A percentile compares a stretch with the other conserved stretches of the same genome.
Evolutionary conservation across 64 coral and sea anemone genomes (phyloP).

Genomic region (Cladopsammia gracilis): DNA sequence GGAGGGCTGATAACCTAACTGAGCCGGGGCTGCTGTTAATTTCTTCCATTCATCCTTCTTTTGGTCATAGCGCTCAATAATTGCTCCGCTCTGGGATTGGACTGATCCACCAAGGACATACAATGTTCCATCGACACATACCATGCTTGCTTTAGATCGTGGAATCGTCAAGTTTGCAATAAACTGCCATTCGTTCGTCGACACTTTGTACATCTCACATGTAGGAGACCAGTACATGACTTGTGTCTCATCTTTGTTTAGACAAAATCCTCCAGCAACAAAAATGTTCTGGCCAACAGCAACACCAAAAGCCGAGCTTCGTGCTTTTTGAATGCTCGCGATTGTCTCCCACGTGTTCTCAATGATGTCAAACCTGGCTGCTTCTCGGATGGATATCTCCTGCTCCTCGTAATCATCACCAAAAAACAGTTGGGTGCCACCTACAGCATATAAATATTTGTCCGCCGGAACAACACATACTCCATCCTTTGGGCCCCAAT

Average conservation of each 20-base stretch:
- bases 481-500: not conserved
- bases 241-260: not conserved
- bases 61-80: not conserved
- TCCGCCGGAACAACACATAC: not conserved
- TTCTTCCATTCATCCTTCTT: too few relatives aligned
- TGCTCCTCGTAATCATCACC: not conserved
- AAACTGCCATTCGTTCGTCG: constrained; percentile 4
- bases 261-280: not conserved
- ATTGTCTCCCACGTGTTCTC: not conserved
- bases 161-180: not conserved
- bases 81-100: not conserved
- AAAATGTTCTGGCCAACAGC: not conserved
- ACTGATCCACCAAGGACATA: not conserved
- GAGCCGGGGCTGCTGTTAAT: too few relatives aligned
- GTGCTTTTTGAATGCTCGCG: not conserved
- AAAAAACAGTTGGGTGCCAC: not conserved
- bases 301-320: not conserved
- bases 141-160: not conserved
- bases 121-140: not conserved
- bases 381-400: not conserved
- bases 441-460: not conserved
- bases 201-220: constrained; percentile 7
- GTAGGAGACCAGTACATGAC: not conserved
- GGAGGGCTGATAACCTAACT: too few relatives aligned
- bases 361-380: not conserved